Percentiles rank a stretch among this genome's conserved stretches.
Evolutionary conservation across 53 echinoderm and acorn worm genomes (phyloP).

Genomic region (Holothuria leucospilota): DNA sequence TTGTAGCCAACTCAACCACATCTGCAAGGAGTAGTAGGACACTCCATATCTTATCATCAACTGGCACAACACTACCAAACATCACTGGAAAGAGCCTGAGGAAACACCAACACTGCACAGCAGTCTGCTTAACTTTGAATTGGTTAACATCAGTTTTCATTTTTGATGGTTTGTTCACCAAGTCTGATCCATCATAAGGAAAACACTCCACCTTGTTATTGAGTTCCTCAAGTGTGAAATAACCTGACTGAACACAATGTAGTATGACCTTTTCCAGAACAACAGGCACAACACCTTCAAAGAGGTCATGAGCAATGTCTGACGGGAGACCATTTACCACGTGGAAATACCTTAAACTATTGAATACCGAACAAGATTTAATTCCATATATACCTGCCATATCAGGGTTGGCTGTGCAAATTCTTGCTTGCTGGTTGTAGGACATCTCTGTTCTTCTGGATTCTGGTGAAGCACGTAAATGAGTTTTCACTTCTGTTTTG

Average conservation of each 20-base stretch:
- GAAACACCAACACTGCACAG: slow-evolving; percentile 60
- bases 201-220: slow-evolving; percentile 38
- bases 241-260: slow-evolving; percentile 57
- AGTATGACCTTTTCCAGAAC: slow-evolving; percentile 36
- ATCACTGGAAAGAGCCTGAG: slow-evolving; percentile 59
- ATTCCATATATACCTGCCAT: slow-evolving; percentile 44
- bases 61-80: slow-evolving; percentile 52
- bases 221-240: slow-evolving; percentile 53
- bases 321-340: slow-evolving; percentile 32
- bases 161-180: slow-evolving; percentile 44
- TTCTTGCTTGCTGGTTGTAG: slow-evolving; percentile 19
- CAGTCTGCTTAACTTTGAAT: slow-evolving; percentile 66
- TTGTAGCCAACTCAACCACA: not conserved
- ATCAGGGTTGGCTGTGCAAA: slow-evolving; percentile 10
- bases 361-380: not conserved
- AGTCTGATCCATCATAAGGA: slow-evolving; percentile 36
- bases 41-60: slow-evolving; percentile 39
- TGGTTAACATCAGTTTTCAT: slow-evolving; percentile 17
- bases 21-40: not conserved
- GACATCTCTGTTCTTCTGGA: slow-evolving; percentile 4
- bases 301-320: slow-evolving; percentile 41
- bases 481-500: not conserved
- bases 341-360: slow-evolving; percentile 17
- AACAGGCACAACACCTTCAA: slow-evolving; percentile 39
- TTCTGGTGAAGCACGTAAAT: not conserved